These are phyloP conservation scores for Hypsopygia costalis DNA, from an alignment of 2,888 invertebrate genomes.

Conservation along the genomic window DNA sequence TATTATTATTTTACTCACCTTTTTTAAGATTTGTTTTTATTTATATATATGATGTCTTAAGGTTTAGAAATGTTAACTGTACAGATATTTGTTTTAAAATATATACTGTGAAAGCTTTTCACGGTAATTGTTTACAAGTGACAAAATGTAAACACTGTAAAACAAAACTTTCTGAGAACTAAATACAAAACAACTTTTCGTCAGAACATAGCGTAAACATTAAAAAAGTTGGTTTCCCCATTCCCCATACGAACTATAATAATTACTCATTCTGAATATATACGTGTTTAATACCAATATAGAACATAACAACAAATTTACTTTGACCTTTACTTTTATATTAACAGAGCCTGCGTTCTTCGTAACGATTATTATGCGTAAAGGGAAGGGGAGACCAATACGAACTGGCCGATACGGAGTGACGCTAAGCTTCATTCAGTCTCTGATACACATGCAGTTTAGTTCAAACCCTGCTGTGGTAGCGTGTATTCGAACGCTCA, in stretches of 20 bases:
- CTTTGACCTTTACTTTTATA: conserved; percentile 26
- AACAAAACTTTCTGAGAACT: background rate
- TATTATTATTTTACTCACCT: no score
- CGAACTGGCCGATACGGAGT: conserved; percentile 26
- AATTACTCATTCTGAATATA: conserved; percentile 3
- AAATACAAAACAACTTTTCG: background rate
- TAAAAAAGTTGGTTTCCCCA: background rate
- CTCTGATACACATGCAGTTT: background rate
- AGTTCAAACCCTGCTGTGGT: conserved; percentile 33
- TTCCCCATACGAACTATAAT: background rate
- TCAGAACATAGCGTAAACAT: background rate
- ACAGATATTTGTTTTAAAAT: no score
- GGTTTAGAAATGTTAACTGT: no score
- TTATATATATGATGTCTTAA: no score
- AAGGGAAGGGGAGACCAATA: conserved; percentile 30
- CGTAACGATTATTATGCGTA: background rate
- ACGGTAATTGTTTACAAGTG: no score
- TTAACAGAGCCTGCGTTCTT: conserved; percentile 7
- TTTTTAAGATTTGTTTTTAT: no score
- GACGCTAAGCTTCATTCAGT: conserved; percentile 35
- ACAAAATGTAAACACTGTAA: no score
- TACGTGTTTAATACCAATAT: conserved; percentile 3
- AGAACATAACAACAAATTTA: conserved; percentile 15
- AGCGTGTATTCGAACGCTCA: conserved; percentile 40
- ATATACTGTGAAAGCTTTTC: no score